Evolutionary conservation across 2,888 invertebrate species (phyloP).

Genomic region (Callyntrura sp.): DNA sequence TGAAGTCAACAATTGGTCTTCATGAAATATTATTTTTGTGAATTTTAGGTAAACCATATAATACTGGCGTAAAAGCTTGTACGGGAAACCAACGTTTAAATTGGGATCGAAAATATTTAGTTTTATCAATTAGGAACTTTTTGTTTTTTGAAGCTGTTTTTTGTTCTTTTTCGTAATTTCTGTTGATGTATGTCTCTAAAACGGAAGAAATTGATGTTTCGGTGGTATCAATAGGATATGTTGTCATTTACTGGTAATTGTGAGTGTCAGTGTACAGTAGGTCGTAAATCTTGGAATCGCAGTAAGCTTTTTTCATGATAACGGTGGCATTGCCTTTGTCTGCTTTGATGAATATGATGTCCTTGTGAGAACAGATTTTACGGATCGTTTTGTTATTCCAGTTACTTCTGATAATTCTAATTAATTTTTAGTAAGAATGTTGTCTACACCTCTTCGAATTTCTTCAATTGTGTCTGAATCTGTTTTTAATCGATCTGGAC

Average conservation of each 20-base stretch:
- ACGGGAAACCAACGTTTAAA: not conserved
- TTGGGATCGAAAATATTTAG: too few species aligned
- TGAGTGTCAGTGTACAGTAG: not conserved
- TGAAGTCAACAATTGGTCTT: conserved; percentile 52
- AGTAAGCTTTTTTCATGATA: not conserved
- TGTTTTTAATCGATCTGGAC: not conserved
- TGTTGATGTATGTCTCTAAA: not conserved
- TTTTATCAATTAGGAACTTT: not conserved
- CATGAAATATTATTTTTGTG: conserved; percentile 32
- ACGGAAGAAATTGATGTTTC: not conserved
- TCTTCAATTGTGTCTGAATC: not conserved
- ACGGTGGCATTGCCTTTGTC: conserved; percentile 25
- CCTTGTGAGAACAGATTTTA: not conserved
- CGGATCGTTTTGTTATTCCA: not conserved
- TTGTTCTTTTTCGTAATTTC: not conserved
- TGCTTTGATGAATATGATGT: not conserved
- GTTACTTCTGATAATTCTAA: not conserved
- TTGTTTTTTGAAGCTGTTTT: not conserved
- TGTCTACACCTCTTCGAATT: not conserved
- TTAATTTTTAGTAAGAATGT: not conserved
- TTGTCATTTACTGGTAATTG: not conserved
- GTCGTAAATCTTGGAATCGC: not conserved
- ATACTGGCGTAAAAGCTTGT: not conserved
- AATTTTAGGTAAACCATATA: conserved; percentile 39
- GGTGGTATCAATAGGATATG: not conserved